phyloP scores from a whole-genome alignment of 2,888 invertebrate species.

The Drosophila prolongata region DNA sequence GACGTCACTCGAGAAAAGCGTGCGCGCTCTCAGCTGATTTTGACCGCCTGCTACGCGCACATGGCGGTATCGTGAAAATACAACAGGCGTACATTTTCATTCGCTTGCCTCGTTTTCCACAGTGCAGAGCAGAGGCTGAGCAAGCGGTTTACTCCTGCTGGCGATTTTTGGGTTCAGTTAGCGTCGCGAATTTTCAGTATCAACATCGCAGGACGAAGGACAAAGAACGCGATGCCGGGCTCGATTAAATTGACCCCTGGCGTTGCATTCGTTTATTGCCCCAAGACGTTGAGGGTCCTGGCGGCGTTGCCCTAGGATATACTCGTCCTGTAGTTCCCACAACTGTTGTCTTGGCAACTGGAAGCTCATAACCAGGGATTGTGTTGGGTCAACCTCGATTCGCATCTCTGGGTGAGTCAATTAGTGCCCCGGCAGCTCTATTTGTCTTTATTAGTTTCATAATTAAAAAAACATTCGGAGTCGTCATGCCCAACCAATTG shows the following conservation, averaged over 20 bases:
- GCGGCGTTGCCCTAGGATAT: slow-evolving; percentile 56
- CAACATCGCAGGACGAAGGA: slow-evolving; percentile 46
- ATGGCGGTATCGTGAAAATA: slow-evolving; percentile 51
- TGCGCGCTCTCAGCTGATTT: slow-evolving; percentile 68
- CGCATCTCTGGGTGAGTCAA: slow-evolving; percentile 35
- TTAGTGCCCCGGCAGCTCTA: slow-evolving; percentile 2
- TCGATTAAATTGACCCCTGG: slow-evolving; percentile 20
- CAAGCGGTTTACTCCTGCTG: slow-evolving; percentile 18
- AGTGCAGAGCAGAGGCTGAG: slow-evolving; percentile 43
- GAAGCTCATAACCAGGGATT: background rate
- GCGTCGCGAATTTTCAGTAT: slow-evolving; percentile 55
- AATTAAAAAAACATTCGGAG: slow-evolving; percentile 22
- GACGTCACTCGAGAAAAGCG: slow-evolving; percentile 71
- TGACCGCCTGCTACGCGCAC: slow-evolving; percentile 51
- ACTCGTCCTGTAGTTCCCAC: slow-evolving; percentile 1
- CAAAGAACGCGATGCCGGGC: slow-evolving; percentile 44
- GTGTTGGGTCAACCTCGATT: slow-evolving; percentile 1
- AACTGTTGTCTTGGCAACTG: slow-evolving; percentile 56
- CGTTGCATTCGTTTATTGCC: slow-evolving; percentile 32
- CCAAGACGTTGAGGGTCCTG: slow-evolving; percentile 22
- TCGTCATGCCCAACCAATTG: slow-evolving; percentile 18
- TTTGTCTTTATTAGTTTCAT: slow-evolving; percentile 21
- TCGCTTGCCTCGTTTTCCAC: slow-evolving; percentile 60
- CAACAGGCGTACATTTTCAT: slow-evolving; percentile 57
- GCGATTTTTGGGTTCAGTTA: slow-evolving; percentile 24